Conservation (phyloP, 2,113 vertebrate species). For the Bettongia penicillata region DNA sequence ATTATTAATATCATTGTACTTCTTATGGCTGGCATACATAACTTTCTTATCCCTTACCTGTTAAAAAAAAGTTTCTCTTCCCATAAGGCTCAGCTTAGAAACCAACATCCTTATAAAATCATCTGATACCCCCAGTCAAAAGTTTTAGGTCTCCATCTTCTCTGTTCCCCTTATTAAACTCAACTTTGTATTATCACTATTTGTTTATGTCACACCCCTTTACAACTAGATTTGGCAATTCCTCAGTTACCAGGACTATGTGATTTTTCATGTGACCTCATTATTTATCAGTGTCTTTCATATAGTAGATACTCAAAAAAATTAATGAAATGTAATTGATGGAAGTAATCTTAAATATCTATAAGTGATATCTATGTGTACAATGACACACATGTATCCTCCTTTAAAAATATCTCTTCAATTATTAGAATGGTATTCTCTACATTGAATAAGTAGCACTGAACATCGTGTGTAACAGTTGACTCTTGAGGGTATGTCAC, state of each 20-base stretch:
- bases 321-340: neutral
- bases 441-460: too few species aligned
- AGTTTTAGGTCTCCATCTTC: neutral
- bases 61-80: neutral
- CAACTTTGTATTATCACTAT: neutral
- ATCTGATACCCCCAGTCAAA: too few species aligned
- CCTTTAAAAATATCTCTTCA: neutral
- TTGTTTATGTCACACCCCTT: neutral
- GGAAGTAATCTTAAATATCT: neutral
- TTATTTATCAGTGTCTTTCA: neutral
- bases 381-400: neutral
- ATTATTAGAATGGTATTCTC: neutral
- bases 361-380: neutral
- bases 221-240: neutral
- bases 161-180: neutral
- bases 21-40: neutral
- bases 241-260: neutral
- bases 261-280: neutral
- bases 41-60: neutral
- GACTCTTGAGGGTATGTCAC: neutral
- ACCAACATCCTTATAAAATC: neutral
- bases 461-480: neutral
- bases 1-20: neutral
- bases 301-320: neutral
- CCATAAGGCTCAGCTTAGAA: neutral